These are phyloP conservation scores for Malurus leucopterus DNA, from an alignment of 2,797 vertebrate genomes.

Conservation along the genomic window DNA sequence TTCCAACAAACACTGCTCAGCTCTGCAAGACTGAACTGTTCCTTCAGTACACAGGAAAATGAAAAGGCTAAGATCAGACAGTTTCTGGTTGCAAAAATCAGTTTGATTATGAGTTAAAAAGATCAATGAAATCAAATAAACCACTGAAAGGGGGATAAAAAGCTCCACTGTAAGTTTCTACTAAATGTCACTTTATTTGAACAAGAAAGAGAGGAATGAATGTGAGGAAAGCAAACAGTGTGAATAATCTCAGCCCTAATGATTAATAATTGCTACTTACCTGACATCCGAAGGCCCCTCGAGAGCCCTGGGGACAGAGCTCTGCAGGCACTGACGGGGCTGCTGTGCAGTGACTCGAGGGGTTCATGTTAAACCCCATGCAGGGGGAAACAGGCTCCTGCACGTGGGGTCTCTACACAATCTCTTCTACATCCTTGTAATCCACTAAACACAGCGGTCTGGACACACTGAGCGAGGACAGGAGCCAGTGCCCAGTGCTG, in stretches of 20 bases:
- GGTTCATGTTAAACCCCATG: neutral
- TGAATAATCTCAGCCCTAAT: neutral
- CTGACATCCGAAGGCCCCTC: neutral
- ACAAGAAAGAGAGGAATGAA: slow-evolving; percentile 2
- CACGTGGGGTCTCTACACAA: accelerated
- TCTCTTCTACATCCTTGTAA: neutral
- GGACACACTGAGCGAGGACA: accelerated
- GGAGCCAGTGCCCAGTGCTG: accelerated
- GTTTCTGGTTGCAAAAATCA: slow-evolving; percentile 14
- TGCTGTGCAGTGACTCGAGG: neutral
- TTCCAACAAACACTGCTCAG: neutral
- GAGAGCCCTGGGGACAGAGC: neutral
- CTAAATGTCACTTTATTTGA: slow-evolving; percentile 14
- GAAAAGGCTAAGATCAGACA: neutral
- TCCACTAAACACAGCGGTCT: neutral
- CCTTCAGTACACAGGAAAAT: neutral
- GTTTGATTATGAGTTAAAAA: slow-evolving; percentile 35
- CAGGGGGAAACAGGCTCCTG: neutral
- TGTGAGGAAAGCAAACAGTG: slow-evolving; percentile 1
- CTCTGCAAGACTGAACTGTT: neutral
- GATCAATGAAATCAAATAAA: slow-evolving; percentile 40
- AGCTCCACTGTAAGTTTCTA: slow-evolving; percentile 7
- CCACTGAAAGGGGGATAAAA: neutral
- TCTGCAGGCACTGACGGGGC: neutral
- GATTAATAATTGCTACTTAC: slow-evolving; percentile 6